Evolutionary conservation across 2,888 invertebrate genomes (phyloP).

Genomic region (Agrochola lychnidis): DNA sequence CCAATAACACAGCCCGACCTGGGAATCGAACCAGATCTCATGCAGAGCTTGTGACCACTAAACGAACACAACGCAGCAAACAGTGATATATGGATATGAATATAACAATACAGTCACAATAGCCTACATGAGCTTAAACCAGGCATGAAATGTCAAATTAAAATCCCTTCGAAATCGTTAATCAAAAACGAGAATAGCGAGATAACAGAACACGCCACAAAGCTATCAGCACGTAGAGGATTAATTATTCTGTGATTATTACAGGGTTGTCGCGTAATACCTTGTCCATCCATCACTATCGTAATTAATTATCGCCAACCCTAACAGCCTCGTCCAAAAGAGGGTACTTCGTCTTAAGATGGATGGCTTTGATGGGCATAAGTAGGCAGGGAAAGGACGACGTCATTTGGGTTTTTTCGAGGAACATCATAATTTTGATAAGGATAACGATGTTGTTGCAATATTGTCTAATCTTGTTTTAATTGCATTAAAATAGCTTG

Average conservation of each 20-base stretch:
- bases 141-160: conserved; percentile 14
- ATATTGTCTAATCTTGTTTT: no score
- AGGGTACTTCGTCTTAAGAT: conserved; percentile 41
- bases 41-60: background rate
- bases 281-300: conserved; percentile 56
- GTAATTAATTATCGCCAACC: conserved; percentile 57
- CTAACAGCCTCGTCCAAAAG: conserved; percentile 47
- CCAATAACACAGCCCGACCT: background rate
- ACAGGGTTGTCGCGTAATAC: conserved; percentile 48
- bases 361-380: conserved; percentile 38
- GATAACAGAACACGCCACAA: conserved; percentile 35
- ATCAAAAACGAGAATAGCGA: conserved; percentile 17
- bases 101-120: background rate
- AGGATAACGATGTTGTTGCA: no score
- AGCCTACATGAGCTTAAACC: background rate
- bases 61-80: background rate
- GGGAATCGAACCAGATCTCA: background rate
- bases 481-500: no score
- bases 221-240: conserved; percentile 39
- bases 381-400: background rate
- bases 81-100: background rate
- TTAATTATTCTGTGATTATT: conserved; percentile 53
- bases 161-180: conserved; percentile 21
- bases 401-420: conserved; percentile 1
- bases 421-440: conserved; percentile 10